Conservation (phyloP, 2,113 vertebrate species). For the Melanotaenia duboulayi region DNA sequence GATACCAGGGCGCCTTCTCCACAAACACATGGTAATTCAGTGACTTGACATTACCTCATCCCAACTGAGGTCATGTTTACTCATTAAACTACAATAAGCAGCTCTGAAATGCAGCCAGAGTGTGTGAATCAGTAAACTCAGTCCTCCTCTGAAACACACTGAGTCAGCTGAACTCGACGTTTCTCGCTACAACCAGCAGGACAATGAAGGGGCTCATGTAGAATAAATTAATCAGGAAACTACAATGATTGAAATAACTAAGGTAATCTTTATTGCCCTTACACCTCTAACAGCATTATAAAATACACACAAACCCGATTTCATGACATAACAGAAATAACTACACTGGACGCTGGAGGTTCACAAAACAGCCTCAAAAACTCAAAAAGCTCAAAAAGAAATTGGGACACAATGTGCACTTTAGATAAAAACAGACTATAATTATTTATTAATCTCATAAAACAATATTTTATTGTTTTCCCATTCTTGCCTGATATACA, state of each 20-base stretch:
- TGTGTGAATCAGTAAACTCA: slow-evolving; percentile 25
- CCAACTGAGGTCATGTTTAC: slow-evolving; percentile 65
- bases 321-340: too few relatives aligned
- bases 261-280: slow-evolving; percentile 11
- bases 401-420: too few relatives aligned
- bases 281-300: too few relatives aligned
- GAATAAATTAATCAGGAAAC: slow-evolving; percentile 21
- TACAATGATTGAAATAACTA: background rate
- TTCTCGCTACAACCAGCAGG: slow-evolving; percentile 32
- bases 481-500: too few relatives aligned
- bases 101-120: slow-evolving; percentile 28
- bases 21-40: slow-evolving; percentile 31
- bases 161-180: slow-evolving; percentile 58
- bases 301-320: too few relatives aligned
- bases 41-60: slow-evolving; percentile 46
- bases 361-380: too few relatives aligned
- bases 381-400: too few relatives aligned
- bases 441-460: too few relatives aligned
- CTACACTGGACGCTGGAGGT: too few relatives aligned
- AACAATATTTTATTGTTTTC: too few relatives aligned
- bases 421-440: too few relatives aligned
- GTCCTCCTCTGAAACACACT: slow-evolving; percentile 9
- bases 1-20: background rate
- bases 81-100: slow-evolving; percentile 34
- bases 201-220: slow-evolving; percentile 6